Conservation (phyloP, 2,888 invertebrate species). For the Amiota communis region DNA sequence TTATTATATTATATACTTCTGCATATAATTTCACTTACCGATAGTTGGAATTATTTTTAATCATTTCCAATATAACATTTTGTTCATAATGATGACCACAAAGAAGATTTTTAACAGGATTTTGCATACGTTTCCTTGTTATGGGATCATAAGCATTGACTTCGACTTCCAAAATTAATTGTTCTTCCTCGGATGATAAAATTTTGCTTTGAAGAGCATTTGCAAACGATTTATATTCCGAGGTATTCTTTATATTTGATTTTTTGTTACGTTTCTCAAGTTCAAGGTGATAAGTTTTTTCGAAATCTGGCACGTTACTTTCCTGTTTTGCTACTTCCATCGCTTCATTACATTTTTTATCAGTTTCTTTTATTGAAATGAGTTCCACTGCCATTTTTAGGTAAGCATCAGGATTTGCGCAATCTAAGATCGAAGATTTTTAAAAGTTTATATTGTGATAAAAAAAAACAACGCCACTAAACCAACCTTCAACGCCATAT, state of each 20-base stretch:
- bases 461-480: no score
- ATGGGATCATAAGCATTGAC: slow-evolving; percentile 71
- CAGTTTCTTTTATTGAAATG: background rate
- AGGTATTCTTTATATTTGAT: background rate
- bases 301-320: background rate
- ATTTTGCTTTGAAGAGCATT: background rate
- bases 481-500: background rate
- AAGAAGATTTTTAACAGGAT: slow-evolving; percentile 74
- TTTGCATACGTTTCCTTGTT: slow-evolving; percentile 73
- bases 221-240: slow-evolving; percentile 11
- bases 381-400: background rate
- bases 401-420: background rate
- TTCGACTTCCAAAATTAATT: background rate
- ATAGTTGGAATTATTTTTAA: background rate
- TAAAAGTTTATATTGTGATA: no score
- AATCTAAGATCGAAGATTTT: background rate
- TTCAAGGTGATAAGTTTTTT: background rate
- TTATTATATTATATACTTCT: no score
- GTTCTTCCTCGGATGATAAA: background rate
- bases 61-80: slow-evolving; percentile 66
- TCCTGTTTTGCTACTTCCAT: background rate
- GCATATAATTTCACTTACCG: background rate
- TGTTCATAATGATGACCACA: slow-evolving; percentile 75
- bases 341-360: background rate
- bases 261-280: background rate